Evolutionary conservation across 2,888 invertebrate genomes (phyloP).

Genomic region (Pachliopta kotzebuea): DNA sequence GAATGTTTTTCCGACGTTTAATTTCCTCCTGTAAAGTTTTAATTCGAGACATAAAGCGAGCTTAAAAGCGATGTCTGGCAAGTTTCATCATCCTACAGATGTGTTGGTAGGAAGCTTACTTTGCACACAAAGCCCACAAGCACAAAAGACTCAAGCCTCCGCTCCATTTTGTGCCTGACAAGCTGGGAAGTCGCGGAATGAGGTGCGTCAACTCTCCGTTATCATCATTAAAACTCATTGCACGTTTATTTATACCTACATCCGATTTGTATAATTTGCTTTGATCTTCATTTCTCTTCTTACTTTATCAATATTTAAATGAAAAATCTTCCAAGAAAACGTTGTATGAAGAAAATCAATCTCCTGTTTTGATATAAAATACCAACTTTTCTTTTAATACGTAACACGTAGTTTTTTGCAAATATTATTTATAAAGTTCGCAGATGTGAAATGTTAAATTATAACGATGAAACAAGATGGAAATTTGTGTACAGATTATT

Average conservation of each 20-base stretch:
- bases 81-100: constrained; percentile 78
- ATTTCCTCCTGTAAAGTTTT: constrained; percentile 77
- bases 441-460: no score
- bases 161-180: constrained; percentile 76
- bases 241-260: constrained; percentile 13
- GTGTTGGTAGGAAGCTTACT: constrained; percentile 77
- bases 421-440: no score
- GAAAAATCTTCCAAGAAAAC: not conserved
- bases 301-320: not conserved
- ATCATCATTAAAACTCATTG: constrained; percentile 40
- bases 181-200: constrained; percentile 68
- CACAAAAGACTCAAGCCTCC: constrained; percentile 73
- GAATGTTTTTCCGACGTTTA: constrained; percentile 69
- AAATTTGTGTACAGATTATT: no score
- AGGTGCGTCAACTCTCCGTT: constrained; percentile 64
- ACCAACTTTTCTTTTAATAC: no score
- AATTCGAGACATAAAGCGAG: constrained; percentile 75
- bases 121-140: constrained; percentile 77
- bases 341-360: not conserved
- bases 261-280: constrained; percentile 22
- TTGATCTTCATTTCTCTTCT: constrained; percentile 11
- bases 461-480: no score
- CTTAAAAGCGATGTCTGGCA: constrained; percentile 78
- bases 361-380: not conserved
- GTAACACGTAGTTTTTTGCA: no score